Percentiles rank a stretch among this genome's conserved stretches.
Conservation (phyloP, 2,888 invertebrate genomes). For the Phyllotreta striolata region DNA sequence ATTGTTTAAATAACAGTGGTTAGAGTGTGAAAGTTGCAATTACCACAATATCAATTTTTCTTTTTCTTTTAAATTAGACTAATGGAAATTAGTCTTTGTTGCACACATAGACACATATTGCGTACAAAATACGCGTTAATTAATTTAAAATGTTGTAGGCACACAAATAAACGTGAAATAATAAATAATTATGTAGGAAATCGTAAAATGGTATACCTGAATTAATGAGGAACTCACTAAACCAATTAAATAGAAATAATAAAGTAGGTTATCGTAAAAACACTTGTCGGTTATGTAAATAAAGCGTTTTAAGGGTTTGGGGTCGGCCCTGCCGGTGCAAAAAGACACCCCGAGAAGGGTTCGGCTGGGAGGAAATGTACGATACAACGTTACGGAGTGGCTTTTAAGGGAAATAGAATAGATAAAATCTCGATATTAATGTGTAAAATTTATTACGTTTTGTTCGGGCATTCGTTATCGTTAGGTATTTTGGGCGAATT, state of each 20-base stretch:
- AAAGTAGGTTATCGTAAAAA: not conserved
- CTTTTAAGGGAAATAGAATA: conserved; percentile 33
- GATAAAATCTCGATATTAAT: conserved; percentile 32
- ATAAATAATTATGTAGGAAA: too few relatives aligned
- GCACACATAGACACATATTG: too few relatives aligned
- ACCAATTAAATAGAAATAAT: not conserved
- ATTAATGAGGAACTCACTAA: not conserved
- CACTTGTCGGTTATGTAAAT: not conserved
- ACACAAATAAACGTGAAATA: too few relatives aligned
- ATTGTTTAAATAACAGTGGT: too few relatives aligned
- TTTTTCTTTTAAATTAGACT: too few relatives aligned
- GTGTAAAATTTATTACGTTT: conserved; percentile 32
- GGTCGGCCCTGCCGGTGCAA: conserved; percentile 25
- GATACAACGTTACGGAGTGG: conserved; percentile 28
- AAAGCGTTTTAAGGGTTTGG: not conserved
- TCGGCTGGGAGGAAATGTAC: conserved; percentile 27
- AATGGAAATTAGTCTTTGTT: too few relatives aligned
- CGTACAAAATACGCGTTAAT: too few relatives aligned
- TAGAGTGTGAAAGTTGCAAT: too few relatives aligned
- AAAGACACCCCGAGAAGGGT: conserved; percentile 28
- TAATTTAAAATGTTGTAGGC: too few relatives aligned
- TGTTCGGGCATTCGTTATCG: conserved; percentile 28
- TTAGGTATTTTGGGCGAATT: too few relatives aligned
- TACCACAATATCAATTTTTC: too few relatives aligned
- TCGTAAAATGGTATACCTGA: too few relatives aligned